phyloP scores from a whole-genome alignment of 2,888 invertebrate species.

The Autographa pulchrina region DNA sequence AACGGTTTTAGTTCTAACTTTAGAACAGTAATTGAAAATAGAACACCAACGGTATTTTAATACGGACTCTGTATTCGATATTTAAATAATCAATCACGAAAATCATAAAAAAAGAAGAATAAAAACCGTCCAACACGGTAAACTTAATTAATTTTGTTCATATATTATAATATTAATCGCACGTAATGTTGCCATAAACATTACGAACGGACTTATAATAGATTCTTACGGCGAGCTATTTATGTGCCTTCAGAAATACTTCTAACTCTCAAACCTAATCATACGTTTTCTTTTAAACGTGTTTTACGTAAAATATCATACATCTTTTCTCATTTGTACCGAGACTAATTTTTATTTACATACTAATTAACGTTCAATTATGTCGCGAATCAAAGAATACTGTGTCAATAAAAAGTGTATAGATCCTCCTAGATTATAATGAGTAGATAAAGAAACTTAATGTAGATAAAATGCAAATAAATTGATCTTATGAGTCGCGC shows the following conservation, averaged over 20 bases:
- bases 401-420: conserved; percentile 1
- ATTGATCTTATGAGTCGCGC: background rate
- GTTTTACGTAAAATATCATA: background rate
- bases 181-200: conserved; percentile 30
- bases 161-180: conserved; percentile 17
- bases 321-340: background rate
- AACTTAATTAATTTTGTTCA: background rate
- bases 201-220: conserved; percentile 41
- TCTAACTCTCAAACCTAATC: conserved; percentile 25
- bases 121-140: background rate
- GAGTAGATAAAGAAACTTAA: background rate
- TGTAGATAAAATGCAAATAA: background rate
- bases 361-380: background rate
- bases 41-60: too few species aligned
- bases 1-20: too few species aligned
- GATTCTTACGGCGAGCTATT: conserved; percentile 41
- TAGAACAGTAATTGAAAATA: too few species aligned
- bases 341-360: background rate
- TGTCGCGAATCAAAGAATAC: background rate
- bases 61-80: background rate
- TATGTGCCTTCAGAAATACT: conserved; percentile 43
- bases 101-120: background rate
- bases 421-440: conserved; percentile 2
- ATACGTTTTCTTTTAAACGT: conserved; percentile 12
- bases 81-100: background rate